A percentile compares a stretch with the other conserved stretches of the same genome.
These are phyloP conservation scores for Drosophila fulvimacula DNA, from an alignment of 2,888 invertebrate species.

Conservation along the genomic window DNA sequence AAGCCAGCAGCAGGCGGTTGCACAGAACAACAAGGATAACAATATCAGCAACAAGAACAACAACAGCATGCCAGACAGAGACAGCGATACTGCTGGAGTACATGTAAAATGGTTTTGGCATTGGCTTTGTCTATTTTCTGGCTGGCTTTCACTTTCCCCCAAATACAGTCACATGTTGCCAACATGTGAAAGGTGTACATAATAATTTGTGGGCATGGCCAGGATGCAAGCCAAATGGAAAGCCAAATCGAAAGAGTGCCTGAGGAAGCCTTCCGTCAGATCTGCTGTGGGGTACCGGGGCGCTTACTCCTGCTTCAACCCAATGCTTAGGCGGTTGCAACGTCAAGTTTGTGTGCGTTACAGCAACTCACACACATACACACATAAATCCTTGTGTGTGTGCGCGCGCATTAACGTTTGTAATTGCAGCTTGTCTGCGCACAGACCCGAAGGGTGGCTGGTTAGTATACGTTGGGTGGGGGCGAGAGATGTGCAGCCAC, in stretches of 20 bases:
- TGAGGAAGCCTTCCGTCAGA: not conserved
- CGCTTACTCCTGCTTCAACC: constrained; percentile 10
- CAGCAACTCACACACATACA: not conserved
- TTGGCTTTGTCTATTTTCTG: constrained; percentile 36
- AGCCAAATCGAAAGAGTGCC: constrained; percentile 3
- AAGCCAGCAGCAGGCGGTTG: constrained; percentile 51
- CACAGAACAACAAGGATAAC: constrained; percentile 27
- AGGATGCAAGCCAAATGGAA: constrained; percentile 4
- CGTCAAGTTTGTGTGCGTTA: constrained; percentile 60
- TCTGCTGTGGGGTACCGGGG: not conserved
- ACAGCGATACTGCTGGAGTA: not conserved
- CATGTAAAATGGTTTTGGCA: constrained; percentile 57
- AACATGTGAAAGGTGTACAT: constrained; percentile 81
- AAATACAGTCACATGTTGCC: constrained; percentile 78
- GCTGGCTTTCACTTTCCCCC: constrained; percentile 69
- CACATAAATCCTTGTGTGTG: not conserved
- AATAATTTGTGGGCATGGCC: constrained; percentile 61
- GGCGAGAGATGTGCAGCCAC: constrained; percentile 52
- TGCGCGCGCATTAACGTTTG: constrained; percentile 79
- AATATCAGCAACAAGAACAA: constrained; percentile 20
- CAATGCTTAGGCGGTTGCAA: constrained; percentile 69
- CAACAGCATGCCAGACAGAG: constrained; percentile 17
- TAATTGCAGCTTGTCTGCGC: constrained; percentile 79
- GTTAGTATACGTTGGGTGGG: not conserved
- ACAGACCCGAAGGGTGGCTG: constrained; percentile 7